These are phyloP conservation scores for Acrossocheilus wenchowensis DNA, from an alignment of 2,797 vertebrate genomes.

Conservation along the genomic window DNA sequence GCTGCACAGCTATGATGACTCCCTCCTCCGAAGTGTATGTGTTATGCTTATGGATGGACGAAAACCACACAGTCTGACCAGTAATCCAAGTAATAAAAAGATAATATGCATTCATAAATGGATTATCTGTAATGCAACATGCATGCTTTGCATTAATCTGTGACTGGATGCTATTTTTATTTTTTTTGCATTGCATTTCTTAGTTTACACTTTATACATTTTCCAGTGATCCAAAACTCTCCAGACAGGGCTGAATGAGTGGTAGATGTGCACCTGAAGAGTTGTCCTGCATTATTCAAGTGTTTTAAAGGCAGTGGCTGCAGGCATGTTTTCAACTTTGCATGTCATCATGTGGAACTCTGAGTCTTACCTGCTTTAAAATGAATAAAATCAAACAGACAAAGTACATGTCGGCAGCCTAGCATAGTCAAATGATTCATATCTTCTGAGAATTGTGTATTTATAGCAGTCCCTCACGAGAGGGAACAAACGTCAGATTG, in stretches of 20 bases:
- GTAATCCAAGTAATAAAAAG: slow-evolving; percentile 7
- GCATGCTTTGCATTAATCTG: not conserved
- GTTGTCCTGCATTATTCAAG: slow-evolving; percentile 50
- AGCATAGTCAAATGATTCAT: slow-evolving; percentile 33
- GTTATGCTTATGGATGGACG: slow-evolving; percentile 43
- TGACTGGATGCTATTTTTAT: not conserved
- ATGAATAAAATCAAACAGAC: slow-evolving; percentile 55
- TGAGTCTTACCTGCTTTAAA: slow-evolving; percentile 55
- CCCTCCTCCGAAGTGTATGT: slow-evolving; percentile 58
- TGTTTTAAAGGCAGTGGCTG: slow-evolving; percentile 35
- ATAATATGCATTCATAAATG: not conserved
- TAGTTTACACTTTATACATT: not conserved
- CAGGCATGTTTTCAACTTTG: slow-evolving; percentile 56
- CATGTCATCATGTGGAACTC: slow-evolving; percentile 61
- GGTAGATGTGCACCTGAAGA: slow-evolving; percentile 34
- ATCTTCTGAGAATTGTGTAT: slow-evolving; percentile 37
- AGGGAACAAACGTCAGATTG: slow-evolving; percentile 16
- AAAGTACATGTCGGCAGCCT: slow-evolving; percentile 4
- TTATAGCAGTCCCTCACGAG: slow-evolving; percentile 32
- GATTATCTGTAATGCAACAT: not conserved
- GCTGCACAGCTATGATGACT: slow-evolving; percentile 61
- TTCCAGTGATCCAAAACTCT: slow-evolving; percentile 15
- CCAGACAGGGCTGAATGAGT: slow-evolving; percentile 18
- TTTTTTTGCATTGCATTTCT: not conserved
- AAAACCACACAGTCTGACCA: slow-evolving; percentile 8